Evolutionary conservation across 2,797 vertebrate genomes (phyloP), one percentile per base, ranked within the genome.

Genomic region (Phrynocephalus guinanensis): DNA sequence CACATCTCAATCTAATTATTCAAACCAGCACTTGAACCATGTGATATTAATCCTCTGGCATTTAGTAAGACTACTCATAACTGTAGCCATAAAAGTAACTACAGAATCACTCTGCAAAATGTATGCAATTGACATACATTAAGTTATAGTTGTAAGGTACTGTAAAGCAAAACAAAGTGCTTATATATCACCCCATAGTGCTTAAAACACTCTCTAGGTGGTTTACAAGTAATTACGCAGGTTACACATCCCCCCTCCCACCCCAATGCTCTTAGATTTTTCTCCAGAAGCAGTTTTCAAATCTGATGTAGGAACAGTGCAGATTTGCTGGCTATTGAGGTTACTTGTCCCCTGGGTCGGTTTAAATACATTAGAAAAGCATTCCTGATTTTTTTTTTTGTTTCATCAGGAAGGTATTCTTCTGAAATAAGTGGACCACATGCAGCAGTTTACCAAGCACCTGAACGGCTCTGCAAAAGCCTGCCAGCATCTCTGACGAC

Each of bases 381-480:
- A 0, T 91, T 1, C 18, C 30, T 91, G 38, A 44, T 63, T 4
- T 63, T 63, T 92, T 92, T n/a, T 86, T 92, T 92, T 86, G 56
- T 72, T 79, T 91, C 88, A 79, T 82, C 81, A 97, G 97, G 87
- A 79, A 86, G 10, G 20, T 60, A 2, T 83, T 6, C 52, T 88
- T 93, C 87, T 8, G 91, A 2, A 50, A 2, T 82, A 85, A n/a
- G 71, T 3, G 67, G 91, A 70, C 87, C 89, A 22, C 87, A 76
- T 72, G 77, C 78, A 77, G 44, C 82, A 68, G 83, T 72, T 56
- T 85, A 48, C 44, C 93, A 96, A 67, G 92, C 87, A 67, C 92
- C 90, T 10, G 93, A 94, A 56, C 93, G 97, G 73, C 97, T 97
- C 6, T 98, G 96, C 48, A 97, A 97, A 88, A 98, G 97, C 80